phyloP scores from a whole-genome alignment of 1,140 invertebrate genomes.

The Lithobius niger region DNA sequence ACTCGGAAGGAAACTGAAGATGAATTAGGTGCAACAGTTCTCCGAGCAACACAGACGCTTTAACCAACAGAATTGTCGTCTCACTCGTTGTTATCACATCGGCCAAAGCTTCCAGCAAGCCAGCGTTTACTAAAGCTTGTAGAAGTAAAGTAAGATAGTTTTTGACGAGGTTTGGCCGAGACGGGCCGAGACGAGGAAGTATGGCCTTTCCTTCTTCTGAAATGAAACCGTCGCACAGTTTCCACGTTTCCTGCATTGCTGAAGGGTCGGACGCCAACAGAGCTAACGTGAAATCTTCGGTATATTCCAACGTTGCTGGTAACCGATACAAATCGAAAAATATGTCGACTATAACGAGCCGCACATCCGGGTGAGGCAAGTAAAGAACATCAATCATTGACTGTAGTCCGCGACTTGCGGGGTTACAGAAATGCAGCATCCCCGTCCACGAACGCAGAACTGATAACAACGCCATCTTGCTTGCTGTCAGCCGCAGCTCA shows the following conservation, averaged over 20 bases:
- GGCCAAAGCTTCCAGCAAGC: constrained; percentile 71
- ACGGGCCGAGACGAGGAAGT: constrained; percentile 56
- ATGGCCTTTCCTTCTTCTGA: constrained; percentile 70
- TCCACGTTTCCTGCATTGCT: constrained; percentile 59
- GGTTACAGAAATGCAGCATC: constrained; percentile 53
- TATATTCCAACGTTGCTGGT: constrained; percentile 43
- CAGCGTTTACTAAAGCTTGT: constrained; percentile 71
- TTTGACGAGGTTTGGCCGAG: constrained; percentile 74
- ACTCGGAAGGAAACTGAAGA: constrained; percentile 43
- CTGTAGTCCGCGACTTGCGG: constrained; percentile 41
- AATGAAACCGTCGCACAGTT: constrained; percentile 80
- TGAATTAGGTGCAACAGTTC: constrained; percentile 68
- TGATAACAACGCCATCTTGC: constrained; percentile 65
- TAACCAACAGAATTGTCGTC: constrained; percentile 76
- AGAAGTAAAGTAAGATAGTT: constrained; percentile 80
- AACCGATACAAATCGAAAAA: not conserved
- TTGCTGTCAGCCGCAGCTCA: constrained; percentile 64
- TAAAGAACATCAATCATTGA: constrained; percentile 76
- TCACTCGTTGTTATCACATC: constrained; percentile 82
- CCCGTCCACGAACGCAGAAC: constrained; percentile 82
- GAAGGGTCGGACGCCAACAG: constrained; percentile 74
- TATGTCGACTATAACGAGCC: constrained; percentile 42
- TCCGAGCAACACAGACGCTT: constrained; percentile 75
- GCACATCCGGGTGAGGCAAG: constrained; percentile 70
- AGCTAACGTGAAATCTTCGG: constrained; percentile 75